phyloP scores from a whole-genome alignment of 2,797 vertebrate species.

The Brachyalestes nurse region DNA sequence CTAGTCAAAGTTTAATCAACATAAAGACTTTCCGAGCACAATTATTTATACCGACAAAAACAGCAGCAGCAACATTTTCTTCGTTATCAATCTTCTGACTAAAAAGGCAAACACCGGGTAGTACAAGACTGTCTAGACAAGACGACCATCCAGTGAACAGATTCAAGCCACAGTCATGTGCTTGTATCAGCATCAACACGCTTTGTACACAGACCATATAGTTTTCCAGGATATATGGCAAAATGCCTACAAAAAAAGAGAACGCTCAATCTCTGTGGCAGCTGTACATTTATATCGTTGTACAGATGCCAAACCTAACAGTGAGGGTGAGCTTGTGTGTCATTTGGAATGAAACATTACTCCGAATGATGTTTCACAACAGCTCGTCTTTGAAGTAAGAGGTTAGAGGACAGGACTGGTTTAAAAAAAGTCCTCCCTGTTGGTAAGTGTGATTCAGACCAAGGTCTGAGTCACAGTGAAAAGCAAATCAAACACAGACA shows the following conservation, averaged over 20 bases:
- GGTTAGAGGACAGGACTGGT: slow-evolving; percentile 6
- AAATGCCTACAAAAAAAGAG: neutral
- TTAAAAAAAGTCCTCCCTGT: slow-evolving; percentile 38
- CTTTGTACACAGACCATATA: neutral
- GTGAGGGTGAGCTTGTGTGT: neutral
- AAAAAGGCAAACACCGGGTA: neutral
- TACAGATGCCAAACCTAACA: neutral
- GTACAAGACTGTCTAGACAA: slow-evolving; percentile 55
- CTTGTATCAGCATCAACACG: slow-evolving; percentile 7
- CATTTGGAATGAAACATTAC: neutral
- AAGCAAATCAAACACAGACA: slow-evolving; percentile 8
- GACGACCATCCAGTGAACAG: slow-evolving; percentile 27
- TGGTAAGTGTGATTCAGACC: slow-evolving; percentile 49
- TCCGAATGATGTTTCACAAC: neutral
- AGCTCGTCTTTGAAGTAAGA: slow-evolving; percentile 18
- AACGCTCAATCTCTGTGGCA: neutral
- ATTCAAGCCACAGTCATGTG: slow-evolving; percentile 34
- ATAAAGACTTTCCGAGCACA: no score
- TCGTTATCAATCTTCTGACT: no score
- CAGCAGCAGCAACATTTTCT: no score
- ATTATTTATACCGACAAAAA: no score
- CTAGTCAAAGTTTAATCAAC: no score
- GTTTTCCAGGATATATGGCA: neutral
- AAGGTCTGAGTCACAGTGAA: slow-evolving; percentile 45
- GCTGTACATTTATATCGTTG: neutral